phyloP scores from a whole-genome alignment of 2,888 invertebrate species.

The Ommatoiulus sabulosus region DNA sequence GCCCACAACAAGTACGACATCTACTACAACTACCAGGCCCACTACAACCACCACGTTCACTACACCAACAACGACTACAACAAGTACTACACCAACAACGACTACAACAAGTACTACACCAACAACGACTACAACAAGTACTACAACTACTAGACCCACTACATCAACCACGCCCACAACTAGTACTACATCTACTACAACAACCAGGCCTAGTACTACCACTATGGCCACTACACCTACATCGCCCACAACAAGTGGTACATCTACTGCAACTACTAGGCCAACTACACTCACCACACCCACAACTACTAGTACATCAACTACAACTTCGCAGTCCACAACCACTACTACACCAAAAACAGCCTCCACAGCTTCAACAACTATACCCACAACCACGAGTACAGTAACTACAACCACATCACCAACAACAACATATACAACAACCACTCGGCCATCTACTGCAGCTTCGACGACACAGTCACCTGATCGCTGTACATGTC shows the following conservation, averaged over 20 bases:
- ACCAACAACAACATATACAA: neutral
- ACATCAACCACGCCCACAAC: constrained; percentile 22
- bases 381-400: neutral
- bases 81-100: neutral
- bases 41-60: neutral
- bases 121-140: neutral
- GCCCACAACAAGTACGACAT: neutral
- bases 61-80: neutral
- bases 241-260: too few species aligned
- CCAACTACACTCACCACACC: too few species aligned
- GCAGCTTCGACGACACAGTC: neutral
- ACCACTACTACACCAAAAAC: neutral
- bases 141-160: neutral
- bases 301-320: neutral
- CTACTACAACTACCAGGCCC: neutral
- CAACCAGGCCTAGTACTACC: neutral
- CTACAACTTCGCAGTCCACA: neutral
- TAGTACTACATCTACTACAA: neutral
- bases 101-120: neutral
- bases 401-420: neutral
- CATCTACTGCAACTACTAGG: too few species aligned
- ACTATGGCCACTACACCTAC: too few species aligned
- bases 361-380: neutral
- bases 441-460: neutral
- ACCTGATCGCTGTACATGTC: constrained; percentile 37